Conservation (phyloP, 2,797 vertebrate genomes). For the Phylloscopus collybita region DNA sequence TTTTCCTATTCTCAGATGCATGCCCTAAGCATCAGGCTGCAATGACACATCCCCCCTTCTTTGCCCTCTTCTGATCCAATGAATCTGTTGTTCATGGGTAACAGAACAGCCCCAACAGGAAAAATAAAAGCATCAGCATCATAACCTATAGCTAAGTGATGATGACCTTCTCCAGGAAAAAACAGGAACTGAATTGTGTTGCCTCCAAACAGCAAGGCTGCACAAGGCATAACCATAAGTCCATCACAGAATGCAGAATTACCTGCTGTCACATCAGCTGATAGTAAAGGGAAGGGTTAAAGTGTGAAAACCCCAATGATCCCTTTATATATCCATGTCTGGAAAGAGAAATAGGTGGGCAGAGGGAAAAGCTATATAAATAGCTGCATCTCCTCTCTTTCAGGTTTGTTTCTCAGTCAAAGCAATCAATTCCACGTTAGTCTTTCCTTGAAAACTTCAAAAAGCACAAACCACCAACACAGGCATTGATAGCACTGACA, state of each 20-base stretch:
- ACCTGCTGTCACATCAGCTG: conserved; percentile 30
- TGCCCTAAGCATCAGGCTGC: neutral
- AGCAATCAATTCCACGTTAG: neutral
- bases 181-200: neutral
- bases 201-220: conserved; percentile 12
- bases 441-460: neutral
- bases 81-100: neutral
- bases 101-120: neutral
- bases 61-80: neutral
- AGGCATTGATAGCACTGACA: neutral
- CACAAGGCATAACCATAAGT: neutral
- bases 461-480: neutral
- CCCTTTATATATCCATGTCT: neutral
- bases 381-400: neutral
- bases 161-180: conserved; percentile 29
- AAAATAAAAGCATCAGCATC: conserved; percentile 27
- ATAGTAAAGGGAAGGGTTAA: conserved; percentile 38
- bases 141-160: conserved; percentile 11
- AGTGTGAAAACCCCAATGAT: neutral
- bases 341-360: neutral
- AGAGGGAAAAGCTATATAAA: neutral
- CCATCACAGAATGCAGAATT: conserved; percentile 24
- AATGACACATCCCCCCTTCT: neutral
- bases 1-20: neutral
- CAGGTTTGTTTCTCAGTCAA: neutral